Evolutionary conservation across 1,140 invertebrate genomes (phyloP).

Genomic region (Eupristina koningsbergeri): DNA sequence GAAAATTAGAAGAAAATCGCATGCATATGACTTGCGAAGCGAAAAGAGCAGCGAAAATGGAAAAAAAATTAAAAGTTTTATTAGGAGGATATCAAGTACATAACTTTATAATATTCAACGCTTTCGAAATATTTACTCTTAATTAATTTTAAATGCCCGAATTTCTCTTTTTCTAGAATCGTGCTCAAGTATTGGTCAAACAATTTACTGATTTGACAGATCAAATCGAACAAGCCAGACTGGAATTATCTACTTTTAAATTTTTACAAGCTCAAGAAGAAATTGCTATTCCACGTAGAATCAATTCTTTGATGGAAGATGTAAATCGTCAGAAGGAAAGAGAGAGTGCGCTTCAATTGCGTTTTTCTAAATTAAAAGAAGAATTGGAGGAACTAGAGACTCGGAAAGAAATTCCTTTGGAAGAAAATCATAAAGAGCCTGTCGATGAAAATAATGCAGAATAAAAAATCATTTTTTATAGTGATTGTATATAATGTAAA

Average conservation of each 20-base stretch:
- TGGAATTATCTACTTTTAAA: constrained; percentile 94
- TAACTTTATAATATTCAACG: constrained; percentile 45
- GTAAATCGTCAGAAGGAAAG: constrained; percentile 92
- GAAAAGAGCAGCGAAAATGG: constrained; percentile 96
- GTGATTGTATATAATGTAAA: constrained; percentile 9
- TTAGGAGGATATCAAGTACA: constrained; percentile 90
- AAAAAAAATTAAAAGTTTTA: constrained; percentile 96
- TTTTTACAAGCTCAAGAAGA: constrained; percentile 92
- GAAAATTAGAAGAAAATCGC: constrained; percentile 92
- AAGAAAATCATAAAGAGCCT: background rate
- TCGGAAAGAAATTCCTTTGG: background rate
- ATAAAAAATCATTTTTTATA: constrained; percentile 23
- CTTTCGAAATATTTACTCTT: constrained; percentile 22
- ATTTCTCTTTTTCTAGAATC: constrained; percentile 71
- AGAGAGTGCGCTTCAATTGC: constrained; percentile 89
- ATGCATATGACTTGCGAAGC: constrained; percentile 96
- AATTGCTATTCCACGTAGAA: constrained; percentile 89
- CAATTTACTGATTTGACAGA: constrained; percentile 91
- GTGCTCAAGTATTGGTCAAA: constrained; percentile 91
- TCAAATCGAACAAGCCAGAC: constrained; percentile 89
- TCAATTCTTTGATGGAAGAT: constrained; percentile 92
- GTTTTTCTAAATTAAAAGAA: constrained; percentile 81
- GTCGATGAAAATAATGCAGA: too few relatives aligned
- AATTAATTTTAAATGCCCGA: constrained; percentile 36
- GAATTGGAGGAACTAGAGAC: constrained; percentile 71